phyloP scores from a whole-genome alignment of 2,888 invertebrate genomes.

The Xanthia togata region DNA sequence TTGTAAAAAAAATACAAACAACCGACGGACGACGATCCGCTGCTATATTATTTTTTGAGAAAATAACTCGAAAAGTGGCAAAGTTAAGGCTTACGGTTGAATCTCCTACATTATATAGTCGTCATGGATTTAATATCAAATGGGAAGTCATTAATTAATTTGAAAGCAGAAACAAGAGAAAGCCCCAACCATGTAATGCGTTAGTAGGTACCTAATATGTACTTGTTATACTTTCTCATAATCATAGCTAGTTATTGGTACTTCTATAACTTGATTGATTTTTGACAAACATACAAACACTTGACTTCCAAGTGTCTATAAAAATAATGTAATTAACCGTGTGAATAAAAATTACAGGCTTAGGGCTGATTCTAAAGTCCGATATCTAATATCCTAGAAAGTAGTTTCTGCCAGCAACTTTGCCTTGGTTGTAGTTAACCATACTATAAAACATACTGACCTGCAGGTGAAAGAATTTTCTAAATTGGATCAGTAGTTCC shows the following conservation, averaged over 20 bases:
- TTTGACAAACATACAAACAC: background rate
- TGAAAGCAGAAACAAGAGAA: constrained; percentile 45
- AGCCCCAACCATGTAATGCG: constrained; percentile 15
- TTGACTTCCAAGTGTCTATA: background rate
- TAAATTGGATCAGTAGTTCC: too few relatives aligned
- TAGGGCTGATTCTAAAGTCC: too few relatives aligned
- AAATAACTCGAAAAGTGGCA: background rate
- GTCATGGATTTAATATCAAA: constrained; percentile 10
- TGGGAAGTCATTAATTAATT: constrained; percentile 25
- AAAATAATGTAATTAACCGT: background rate
- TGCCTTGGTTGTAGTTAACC: background rate
- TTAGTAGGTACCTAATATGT: background rate
- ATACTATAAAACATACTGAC: background rate
- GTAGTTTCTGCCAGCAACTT: too few relatives aligned
- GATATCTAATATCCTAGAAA: too few relatives aligned
- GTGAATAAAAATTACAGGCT: background rate
- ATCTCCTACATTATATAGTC: background rate
- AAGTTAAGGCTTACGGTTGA: background rate
- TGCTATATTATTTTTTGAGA: too few relatives aligned
- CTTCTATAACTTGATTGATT: constrained; percentile 4
- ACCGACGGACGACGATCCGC: too few relatives aligned
- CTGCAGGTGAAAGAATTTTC: too few relatives aligned
- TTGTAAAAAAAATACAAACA: too few relatives aligned
- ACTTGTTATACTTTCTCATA: constrained; percentile 41
- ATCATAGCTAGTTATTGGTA: constrained; percentile 4